Percentiles rank a stretch among this genome's conserved stretches.
These are phyloP conservation scores for Ametastegia equiseti DNA, from an alignment of 2,888 invertebrate genomes.

Conservation along the genomic window DNA sequence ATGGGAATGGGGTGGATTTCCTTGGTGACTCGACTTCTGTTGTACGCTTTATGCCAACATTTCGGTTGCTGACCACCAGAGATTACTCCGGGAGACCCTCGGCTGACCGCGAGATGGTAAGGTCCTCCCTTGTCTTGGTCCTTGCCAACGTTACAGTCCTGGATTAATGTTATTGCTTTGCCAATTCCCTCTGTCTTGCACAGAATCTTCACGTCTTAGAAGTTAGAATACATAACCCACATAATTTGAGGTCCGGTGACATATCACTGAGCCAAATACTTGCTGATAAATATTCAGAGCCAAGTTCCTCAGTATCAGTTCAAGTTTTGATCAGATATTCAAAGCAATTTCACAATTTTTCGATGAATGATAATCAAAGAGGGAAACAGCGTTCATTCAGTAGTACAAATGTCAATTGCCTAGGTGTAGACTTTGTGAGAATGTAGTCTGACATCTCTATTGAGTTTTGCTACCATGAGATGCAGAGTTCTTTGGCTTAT, in stretches of 20 bases:
- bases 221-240: slow-evolving; percentile 11
- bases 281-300: neutral
- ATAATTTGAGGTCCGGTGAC: slow-evolving; percentile 12
- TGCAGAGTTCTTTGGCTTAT: too few species aligned
- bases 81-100: slow-evolving; percentile 68
- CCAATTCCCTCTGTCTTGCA: slow-evolving; percentile 60
- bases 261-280: neutral
- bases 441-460: too few species aligned
- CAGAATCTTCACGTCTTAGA: neutral
- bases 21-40: slow-evolving; percentile 57
- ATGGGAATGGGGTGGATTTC: slow-evolving; percentile 66
- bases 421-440: too few species aligned
- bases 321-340: too few species aligned
- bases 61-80: slow-evolving; percentile 69
- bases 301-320: neutral
- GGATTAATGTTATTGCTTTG: slow-evolving; percentile 74
- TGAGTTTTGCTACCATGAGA: too few species aligned
- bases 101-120: slow-evolving; percentile 60
- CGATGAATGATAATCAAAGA: too few species aligned
- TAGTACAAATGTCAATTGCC: too few species aligned
- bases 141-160: slow-evolving; percentile 54
- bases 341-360: too few species aligned
- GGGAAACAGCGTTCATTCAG: too few species aligned
- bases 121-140: slow-evolving; percentile 52
- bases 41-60: slow-evolving; percentile 62